Conservation (phyloP, 2,888 invertebrate genomes). For the Tribolium freemani region DNA sequence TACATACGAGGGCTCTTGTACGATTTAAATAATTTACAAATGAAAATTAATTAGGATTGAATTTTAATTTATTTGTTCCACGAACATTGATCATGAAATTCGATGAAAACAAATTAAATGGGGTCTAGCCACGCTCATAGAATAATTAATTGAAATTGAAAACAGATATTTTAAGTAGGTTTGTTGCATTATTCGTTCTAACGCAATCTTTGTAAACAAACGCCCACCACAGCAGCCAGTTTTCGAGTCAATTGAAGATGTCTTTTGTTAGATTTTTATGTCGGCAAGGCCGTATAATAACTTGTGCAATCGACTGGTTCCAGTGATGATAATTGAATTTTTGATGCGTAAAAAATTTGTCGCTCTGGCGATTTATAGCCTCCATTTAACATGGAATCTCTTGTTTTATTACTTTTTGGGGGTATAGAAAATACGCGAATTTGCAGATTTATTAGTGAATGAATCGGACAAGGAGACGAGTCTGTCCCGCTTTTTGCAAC, state of each 20-base stretch:
- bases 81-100: conserved; percentile 9
- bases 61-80: background rate
- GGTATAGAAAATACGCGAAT: background rate
- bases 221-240: conserved; percentile 4
- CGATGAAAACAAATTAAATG: conserved; percentile 3
- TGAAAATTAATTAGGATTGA: conserved; percentile 23
- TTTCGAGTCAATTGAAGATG: conserved; percentile 5
- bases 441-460: background rate
- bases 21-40: conserved; percentile 15
- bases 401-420: background rate
- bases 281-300: background rate
- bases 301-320: conserved; percentile 10
- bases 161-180: background rate
- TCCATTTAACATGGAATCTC: conserved; percentile 6
- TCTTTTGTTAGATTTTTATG: background rate
- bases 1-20: background rate
- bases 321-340: conserved; percentile 2
- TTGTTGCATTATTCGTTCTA: background rate
- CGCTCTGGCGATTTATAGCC: background rate
- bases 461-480: background rate
- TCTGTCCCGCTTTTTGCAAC: background rate
- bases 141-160: background rate
- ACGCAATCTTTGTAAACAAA: conserved; percentile 23
- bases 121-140: background rate
- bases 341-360: conserved; percentile 9